Evolutionary conservation across 1,140 invertebrate genomes (phyloP).

Genomic region (Sarcophaga peregrina): DNA sequence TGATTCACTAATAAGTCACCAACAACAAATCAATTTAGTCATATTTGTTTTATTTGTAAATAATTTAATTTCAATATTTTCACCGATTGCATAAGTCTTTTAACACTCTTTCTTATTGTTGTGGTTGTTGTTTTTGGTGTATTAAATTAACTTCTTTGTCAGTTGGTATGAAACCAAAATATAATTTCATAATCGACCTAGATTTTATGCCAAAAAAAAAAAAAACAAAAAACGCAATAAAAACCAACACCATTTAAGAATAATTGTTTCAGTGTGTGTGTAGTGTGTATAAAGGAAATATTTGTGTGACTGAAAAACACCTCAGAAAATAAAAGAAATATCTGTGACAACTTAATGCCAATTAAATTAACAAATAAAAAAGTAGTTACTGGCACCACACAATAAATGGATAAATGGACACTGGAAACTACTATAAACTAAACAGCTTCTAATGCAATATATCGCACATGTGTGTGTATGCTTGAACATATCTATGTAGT

Average conservation of each 20-base stretch:
- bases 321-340: conserved; percentile 1
- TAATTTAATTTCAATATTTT: conserved; percentile 20
- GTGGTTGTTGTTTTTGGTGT: too few species aligned
- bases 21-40: background rate
- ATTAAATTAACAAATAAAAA: conserved; percentile 38
- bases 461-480: too few species aligned
- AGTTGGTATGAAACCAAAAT: conserved; percentile 14
- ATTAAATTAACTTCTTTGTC: background rate
- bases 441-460: background rate
- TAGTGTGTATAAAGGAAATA: background rate
- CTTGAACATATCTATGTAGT: background rate
- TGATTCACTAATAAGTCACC: background rate
- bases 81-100: conserved; percentile 34
- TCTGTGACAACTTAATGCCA: conserved; percentile 41
- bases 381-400: conserved; percentile 3
- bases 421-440: background rate
- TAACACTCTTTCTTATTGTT: background rate
- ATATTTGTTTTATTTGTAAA: background rate
- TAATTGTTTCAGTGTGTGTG: background rate
- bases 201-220: background rate
- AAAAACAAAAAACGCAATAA: background rate
- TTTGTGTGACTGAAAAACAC: background rate
- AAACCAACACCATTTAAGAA: conserved; percentile 28
- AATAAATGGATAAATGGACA: background rate
- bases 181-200: conserved; percentile 36